Base-by-base conservation (phyloP, 1,140 invertebrate genomes). In the Caenorhabditis inopinata region DNA sequence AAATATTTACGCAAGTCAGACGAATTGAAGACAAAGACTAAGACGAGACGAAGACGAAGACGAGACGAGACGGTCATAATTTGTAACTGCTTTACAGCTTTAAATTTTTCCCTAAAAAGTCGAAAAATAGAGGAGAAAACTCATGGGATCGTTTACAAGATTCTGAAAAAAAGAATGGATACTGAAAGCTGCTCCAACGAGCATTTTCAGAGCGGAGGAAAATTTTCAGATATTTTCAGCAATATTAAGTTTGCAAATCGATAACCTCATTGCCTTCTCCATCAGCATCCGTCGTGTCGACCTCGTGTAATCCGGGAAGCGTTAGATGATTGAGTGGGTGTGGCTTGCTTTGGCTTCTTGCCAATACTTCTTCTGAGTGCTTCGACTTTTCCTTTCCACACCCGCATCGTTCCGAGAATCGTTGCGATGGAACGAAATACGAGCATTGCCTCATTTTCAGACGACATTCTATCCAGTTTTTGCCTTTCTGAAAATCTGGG, bases 401-500 rank as follows among this genome's bases (percentile, higher is more conserved):
- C 21, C 83, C 83, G 75, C 83, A 84, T 62, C 78, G 51, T 73
- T 48, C 74, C 77, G 46, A 62, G 14, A 68, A 74, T 27, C 83
- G 76, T 29, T 74, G 58, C 7, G 82, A 68, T 3, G 82, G 42
- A 85, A 96, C 93, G 90, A 95, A 97, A 88, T 93, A 94, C 85
- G 92, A 91, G 90, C 96, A 97, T 91, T 97, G 95, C 83, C 95
- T 90, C 89, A 96, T 96, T 87, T 94, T 93, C 90, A 97, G 96
- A 83, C 93, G 94, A 85, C 93, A 93, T 90, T 97, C 95, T 87
- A 97, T 95, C 96, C 96, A 98, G 46, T 68, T 77, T 58, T 45
- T 62, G 16, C 74, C 58, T 27, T 75, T 79, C 78, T 79, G 27
- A 79, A 46, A 79, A 68, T 68, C n/a, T n/a, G n/a, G n/a, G n/a